Evolutionary conservation across 2,113 vertebrate genomes (phyloP), one percentile per base, ranked within the genome.

Genomic region (Aplodontia rufa): DNA sequence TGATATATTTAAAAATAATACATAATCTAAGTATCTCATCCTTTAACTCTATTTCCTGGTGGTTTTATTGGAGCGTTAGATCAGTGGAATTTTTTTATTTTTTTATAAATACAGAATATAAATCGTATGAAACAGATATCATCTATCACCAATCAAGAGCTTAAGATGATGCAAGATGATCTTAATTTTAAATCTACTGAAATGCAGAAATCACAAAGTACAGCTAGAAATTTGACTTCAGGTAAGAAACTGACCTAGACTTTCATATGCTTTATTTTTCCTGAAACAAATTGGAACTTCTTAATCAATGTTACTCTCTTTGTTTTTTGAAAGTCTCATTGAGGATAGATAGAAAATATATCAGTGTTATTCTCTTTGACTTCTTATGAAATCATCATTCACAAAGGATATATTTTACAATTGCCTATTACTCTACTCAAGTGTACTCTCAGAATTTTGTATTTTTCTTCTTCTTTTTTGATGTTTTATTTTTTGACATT

Each of bases 101-200:
- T 42, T 96, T 96, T 71, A 76, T 87, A 98, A 90, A 80, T 93
- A n/a, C 96, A 99, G 99, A 99, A 99, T 98, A 98, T 99, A 98
- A 98, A 98, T 97, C 98, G 98, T 83, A 98, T 99, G 93, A 99
- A 98, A 92, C 99, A 99, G 91, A 99, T 99, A 95, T 99, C 99
- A 1, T 99, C 98, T 17, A 98, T 99, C 87, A 99, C 99, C 6
- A 99, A 99, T 96, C 99, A 99, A 95, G 99, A 99, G 83, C 98
- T 99, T 92, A 99, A 98, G 97, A 99, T 99, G 95, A 99, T 99
- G 99, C 99, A 99, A 96, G 99, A 99, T 94, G 99, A 99, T 95
- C 99, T 99, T 95, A 99, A 98, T 97, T 99, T 99, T 98, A 99
- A 99, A 97, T 99, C 99, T 97, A 99, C 98, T 0, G 99, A 99